Evolutionary conservation across 2,113 vertebrate species (phyloP), one percentile per base, ranked within the genome.

Genomic region (Phylloscopus trochilus): DNA sequence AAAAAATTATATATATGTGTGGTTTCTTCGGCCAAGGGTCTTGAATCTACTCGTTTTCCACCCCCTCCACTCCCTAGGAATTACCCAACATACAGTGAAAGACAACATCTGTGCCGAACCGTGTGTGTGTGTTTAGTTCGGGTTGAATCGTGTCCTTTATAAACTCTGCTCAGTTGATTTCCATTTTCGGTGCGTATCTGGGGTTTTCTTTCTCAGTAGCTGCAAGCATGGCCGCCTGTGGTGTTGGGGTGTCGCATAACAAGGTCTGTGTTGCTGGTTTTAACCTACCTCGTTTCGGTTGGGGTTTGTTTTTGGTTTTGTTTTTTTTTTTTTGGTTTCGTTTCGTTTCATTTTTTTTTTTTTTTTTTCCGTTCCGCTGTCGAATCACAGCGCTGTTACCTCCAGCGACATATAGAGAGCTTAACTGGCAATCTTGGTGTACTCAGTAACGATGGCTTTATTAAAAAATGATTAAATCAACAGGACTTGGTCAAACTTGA

Each of bases 271-370:
- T 98, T 97, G 97, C 97, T 98, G 97, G 98, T 98, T 97, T 98
- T 98, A 98, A 98, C 98, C 98, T 99, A 98, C 98, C 98, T 99
- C 98, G 98, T 98, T 98, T 98, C 5, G 90, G 97, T 97, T 98
- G 93, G 96, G 90, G 93, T 95, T 97, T 88, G 83, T 92, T 95
- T 92, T n/a, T n/a, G n/a, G 41, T 41, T 41, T 41, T 41, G 12
- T 15, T 13, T 13, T 41, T 41, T 41, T 41, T 31, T 52, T 92
- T 66, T 90, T 60, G 43, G 51, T 86, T 93, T 70, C 23, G 63
- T 77, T 93, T 82, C 0, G 6, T 86, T 92, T 96, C 35, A 15
- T 31, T 67, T 53, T 86, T 11, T 39, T 41, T 41, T 41, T 41
- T 41, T 41, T 70, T 70, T 87, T 72, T 92, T 92, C 96, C 39